Percentiles rank a stretch among this genome's conserved stretches.
phyloP scores from a whole-genome alignment of 2,888 invertebrate species.

The Molorchus minor region DNA sequence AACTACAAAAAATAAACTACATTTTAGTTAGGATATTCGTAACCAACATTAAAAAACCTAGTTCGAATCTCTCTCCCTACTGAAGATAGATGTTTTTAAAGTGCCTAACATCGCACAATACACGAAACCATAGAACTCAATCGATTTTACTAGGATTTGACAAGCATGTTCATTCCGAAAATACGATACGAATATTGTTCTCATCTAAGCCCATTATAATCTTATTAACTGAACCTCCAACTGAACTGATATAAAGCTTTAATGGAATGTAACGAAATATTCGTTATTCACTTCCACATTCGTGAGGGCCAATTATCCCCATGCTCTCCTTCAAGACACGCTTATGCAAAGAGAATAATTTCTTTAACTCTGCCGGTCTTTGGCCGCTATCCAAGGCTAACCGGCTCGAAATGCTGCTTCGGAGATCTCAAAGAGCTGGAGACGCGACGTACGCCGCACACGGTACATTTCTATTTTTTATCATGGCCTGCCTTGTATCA shows the following conservation, averaged over 20 bases:
- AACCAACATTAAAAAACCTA: too few species aligned
- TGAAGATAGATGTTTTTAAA: too few species aligned
- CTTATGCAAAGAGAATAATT: constrained; percentile 24
- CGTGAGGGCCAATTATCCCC: not conserved
- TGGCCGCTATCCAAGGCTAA: constrained; percentile 47
- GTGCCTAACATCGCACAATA: too few species aligned
- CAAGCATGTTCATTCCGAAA: too few species aligned
- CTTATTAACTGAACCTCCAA: not conserved
- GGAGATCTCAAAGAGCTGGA: constrained; percentile 22
- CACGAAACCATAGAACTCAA: too few species aligned
- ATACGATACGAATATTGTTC: too few species aligned
- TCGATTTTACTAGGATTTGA: too few species aligned
- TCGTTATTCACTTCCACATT: constrained; percentile 4
- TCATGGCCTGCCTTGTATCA: constrained; percentile 5
- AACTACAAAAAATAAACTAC: too few species aligned
- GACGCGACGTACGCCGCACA: constrained; percentile 5
- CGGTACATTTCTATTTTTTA: constrained; percentile 21
- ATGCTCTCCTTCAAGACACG: not conserved
- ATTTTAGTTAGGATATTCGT: too few species aligned
- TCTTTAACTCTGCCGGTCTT: constrained; percentile 56
- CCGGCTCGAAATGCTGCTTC: constrained; percentile 35
- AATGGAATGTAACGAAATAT: not conserved
- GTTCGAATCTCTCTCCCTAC: too few species aligned
- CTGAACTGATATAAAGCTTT: too few species aligned
- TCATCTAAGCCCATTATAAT: too few species aligned